phyloP scores from a whole-genome alignment of 1,140 invertebrate genomes.

The Daktulosphaira vitifoliae region DNA sequence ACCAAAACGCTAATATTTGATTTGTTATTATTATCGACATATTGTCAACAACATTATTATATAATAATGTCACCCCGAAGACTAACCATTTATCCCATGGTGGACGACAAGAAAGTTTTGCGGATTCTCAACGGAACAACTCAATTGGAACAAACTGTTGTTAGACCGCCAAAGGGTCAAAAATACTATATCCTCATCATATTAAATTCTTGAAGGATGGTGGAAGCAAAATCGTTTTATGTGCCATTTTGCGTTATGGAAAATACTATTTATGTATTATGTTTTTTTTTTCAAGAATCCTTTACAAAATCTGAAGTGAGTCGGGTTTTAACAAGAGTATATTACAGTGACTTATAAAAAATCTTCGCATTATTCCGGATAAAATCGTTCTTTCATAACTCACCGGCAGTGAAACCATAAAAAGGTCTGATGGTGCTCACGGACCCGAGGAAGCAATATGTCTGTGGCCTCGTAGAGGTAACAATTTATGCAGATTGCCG shows the following conservation, averaged over 20 bases:
- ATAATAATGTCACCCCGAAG: neutral
- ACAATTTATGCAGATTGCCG: no score
- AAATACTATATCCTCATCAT: neutral
- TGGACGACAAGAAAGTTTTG: neutral
- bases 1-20: no score
- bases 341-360: neutral
- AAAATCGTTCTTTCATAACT: no score
- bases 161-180: neutral
- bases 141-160: conserved; percentile 10
- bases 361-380: no score
- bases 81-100: neutral
- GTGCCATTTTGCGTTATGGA: neutral
- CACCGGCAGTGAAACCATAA: no score
- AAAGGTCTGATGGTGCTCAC: no score
- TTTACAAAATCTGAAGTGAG: neutral
- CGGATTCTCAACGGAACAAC: conserved; percentile 18
- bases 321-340: neutral
- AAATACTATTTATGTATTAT: neutral
- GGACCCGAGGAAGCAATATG: no score
- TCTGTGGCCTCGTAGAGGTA: no score
- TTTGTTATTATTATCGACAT: neutral
- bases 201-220: neutral
- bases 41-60: conserved; percentile 4
- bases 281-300: neutral
- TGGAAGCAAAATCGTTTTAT: conserved; percentile 20